Evolutionary conservation across 2,113 vertebrate species (phyloP).

Genomic region (Callocephalon fimbriatum): DNA sequence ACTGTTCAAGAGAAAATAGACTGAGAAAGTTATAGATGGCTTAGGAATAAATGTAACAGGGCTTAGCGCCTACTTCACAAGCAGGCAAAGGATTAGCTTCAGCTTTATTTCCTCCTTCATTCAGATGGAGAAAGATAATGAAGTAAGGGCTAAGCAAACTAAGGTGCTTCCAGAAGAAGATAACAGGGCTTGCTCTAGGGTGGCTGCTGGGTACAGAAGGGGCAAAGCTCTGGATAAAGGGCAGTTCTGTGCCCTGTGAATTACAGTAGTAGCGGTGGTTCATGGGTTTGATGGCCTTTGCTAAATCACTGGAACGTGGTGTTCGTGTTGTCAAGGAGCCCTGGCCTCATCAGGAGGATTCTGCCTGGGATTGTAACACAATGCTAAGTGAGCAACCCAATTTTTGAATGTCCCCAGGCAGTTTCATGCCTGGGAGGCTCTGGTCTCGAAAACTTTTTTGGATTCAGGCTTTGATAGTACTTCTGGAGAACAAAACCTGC

Average conservation of each 20-base stretch:
- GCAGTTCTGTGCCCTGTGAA: background rate
- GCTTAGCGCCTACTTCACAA: background rate
- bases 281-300: background rate
- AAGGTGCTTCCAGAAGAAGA: background rate
- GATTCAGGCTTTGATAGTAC: background rate
- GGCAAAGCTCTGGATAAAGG: background rate
- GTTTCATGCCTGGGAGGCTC: background rate
- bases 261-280: background rate
- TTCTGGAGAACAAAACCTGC: constrained; percentile 10
- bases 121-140: background rate
- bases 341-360: background rate
- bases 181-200: background rate
- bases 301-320: background rate
- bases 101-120: background rate
- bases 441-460: background rate
- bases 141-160: background rate
- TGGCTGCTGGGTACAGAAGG: background rate
- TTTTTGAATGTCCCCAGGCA: background rate
- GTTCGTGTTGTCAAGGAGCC: background rate
- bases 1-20: background rate
- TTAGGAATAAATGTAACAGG: background rate
- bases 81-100: background rate
- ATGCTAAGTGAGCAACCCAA: background rate
- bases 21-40: background rate
- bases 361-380: background rate